Conservation (phyloP, 2,113 vertebrate genomes). For the Entomyzon cyanotis region DNA sequence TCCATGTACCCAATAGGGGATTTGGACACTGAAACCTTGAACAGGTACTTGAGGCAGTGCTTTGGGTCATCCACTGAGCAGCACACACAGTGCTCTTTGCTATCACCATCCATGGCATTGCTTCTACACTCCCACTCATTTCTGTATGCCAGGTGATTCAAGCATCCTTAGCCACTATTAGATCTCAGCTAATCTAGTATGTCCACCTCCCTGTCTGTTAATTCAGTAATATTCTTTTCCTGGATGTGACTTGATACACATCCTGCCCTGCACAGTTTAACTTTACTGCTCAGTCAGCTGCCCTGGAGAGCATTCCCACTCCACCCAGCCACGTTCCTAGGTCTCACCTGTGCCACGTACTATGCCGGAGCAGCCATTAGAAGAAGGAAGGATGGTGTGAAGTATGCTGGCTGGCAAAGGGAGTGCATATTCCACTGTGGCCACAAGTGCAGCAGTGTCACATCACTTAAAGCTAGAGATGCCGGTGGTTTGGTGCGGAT, state of each 20-base stretch:
- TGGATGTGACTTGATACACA: not conserved
- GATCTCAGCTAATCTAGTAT: not conserved
- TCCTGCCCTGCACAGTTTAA: not conserved
- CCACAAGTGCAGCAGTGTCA: not conserved
- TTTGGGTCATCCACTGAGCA: not conserved
- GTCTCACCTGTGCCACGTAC: not conserved
- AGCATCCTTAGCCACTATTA: not conserved
- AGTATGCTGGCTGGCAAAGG: not conserved
- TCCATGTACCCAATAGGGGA: not conserved
- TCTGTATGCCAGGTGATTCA: not conserved
- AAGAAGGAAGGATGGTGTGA: not conserved
- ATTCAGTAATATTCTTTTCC: not conserved
- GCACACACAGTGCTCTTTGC: not conserved
- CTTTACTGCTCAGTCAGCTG: not conserved
- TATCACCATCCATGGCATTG: not conserved
- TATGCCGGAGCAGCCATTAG: not conserved
- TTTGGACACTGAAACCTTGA: not conserved
- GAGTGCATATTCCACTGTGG: not conserved
- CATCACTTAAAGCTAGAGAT: not conserved
- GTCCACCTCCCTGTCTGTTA: not conserved
- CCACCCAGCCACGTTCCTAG: not conserved
- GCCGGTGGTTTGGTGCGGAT: not conserved
- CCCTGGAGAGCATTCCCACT: not conserved
- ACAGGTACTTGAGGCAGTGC: not conserved
- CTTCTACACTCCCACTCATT: not conserved